These are phyloP conservation scores for Lemur catta DNA, from an alignment of 2,797 vertebrate genomes.

Conservation along the genomic window DNA sequence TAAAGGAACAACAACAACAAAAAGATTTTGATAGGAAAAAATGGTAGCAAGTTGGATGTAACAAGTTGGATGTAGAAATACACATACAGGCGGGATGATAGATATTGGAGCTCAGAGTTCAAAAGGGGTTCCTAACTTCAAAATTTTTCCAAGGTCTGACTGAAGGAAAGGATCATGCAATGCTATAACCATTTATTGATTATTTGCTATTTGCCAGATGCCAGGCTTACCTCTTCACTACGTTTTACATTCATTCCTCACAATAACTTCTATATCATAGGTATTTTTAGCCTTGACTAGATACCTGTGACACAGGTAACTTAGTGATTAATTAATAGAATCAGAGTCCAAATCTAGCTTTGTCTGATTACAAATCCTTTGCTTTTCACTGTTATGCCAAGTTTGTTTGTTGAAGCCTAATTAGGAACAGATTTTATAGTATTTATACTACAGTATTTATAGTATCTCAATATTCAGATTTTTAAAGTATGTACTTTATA, in stretches of 20 bases:
- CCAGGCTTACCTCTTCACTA: neutral
- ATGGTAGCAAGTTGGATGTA: neutral
- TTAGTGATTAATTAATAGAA: neutral
- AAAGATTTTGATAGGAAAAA: neutral
- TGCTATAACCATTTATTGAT: neutral
- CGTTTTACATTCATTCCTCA: neutral
- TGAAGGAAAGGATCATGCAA: neutral
- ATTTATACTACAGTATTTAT: too few species aligned
- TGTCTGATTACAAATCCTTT: neutral
- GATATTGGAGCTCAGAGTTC: neutral
- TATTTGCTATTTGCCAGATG: neutral
- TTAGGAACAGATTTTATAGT: neutral
- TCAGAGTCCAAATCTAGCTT: neutral
- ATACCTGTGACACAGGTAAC: neutral
- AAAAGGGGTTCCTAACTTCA: neutral
- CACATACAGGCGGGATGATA: neutral
- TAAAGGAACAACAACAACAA: neutral
- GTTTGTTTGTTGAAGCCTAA: neutral
- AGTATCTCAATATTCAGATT: neutral
- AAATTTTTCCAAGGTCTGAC: neutral
- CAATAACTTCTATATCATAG: neutral
- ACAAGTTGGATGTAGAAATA: neutral
- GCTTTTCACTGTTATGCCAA: neutral
- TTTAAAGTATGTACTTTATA: neutral
- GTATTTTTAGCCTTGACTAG: neutral